Evolutionary conservation across 2,888 invertebrate genomes (phyloP), one percentile per base, ranked within the genome.

Genomic region (Lasioglossum lativentre): DNA sequence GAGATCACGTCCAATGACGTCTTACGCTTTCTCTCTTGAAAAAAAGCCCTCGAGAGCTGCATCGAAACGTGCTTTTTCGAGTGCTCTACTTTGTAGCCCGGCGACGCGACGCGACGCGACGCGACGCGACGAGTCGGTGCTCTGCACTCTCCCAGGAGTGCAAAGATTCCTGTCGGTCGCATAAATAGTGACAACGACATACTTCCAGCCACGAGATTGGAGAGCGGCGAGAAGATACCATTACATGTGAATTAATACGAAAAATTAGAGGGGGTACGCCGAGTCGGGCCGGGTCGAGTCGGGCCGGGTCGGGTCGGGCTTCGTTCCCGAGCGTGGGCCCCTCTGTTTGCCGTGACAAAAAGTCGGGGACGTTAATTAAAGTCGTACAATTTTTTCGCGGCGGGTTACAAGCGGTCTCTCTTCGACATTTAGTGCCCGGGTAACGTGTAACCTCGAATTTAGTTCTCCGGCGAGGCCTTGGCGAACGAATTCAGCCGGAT

Each of bases 281-380:
- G 34, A 34, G 12, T 38, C 8, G 70, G n/a, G n/a, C n/a, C n/a
- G n/a, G n/a, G n/a, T n/a, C n/a, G n/a, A n/a, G n/a, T n/a, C n/a
- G n/a, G n/a, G n/a, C n/a, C n/a, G n/a, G n/a, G n/a, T n/a, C 6
- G 34, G 3, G 12, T 38, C 8, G 70, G 3, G 52, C n/a, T 40
- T 12, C 66, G 72, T 77, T 77, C 2, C 79, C 80, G 70, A 73
- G 52, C 47, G 56, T 8, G 5, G 5, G 27, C 27, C 45, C 76
- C 40, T 72, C 30, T 78, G 81, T 78, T 70, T 59, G 59, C 70
- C 23, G 14, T 45, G 70, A 82, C 66, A 86, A 86, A 86, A 86
- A 56, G 75, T 74, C 59, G 34, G 23, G 23, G 30, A 73, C 86
- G 86, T 88, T 88, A 88, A 88, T 88, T 88, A 88, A 88, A 86